phyloP scores from a whole-genome alignment of 2,888 invertebrate species.

The Hydropsyche betteni region DNA sequence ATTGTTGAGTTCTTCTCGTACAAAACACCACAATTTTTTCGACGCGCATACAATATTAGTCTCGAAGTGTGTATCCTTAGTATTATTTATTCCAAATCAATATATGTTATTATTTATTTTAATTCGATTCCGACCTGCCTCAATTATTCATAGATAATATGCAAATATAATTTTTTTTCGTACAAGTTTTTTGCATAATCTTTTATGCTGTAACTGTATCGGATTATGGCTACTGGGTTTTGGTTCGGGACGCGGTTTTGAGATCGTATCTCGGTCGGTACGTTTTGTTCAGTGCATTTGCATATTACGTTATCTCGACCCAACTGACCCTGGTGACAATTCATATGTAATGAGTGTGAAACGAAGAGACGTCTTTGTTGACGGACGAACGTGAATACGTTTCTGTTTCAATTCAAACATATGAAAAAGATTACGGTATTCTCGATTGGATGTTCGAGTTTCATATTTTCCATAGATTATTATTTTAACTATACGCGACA shows the following conservation, averaged over 20 bases:
- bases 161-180: too few species aligned
- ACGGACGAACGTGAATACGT: not conserved
- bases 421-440: not conserved
- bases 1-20: not conserved
- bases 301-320: conserved; percentile 39
- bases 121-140: too few species aligned
- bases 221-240: not conserved
- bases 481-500: not conserved
- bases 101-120: too few species aligned
- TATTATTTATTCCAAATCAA: too few species aligned
- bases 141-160: too few species aligned
- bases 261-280: not conserved
- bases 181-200: too few species aligned
- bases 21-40: too few species aligned
- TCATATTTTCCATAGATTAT: not conserved
- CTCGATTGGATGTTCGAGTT: not conserved
- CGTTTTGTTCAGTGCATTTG: conserved; percentile 35
- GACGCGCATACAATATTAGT: too few species aligned
- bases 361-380: conserved; percentile 12
- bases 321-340: conserved; percentile 35
- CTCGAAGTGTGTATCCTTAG: too few species aligned
- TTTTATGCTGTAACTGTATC: too few species aligned
- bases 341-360: conserved; percentile 35
- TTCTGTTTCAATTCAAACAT: not conserved
- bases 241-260: conserved; percentile 8